These are phyloP conservation scores for Dinocampus coccinellae DNA, from an alignment of 2,888 invertebrate species.

Conservation along the genomic window DNA sequence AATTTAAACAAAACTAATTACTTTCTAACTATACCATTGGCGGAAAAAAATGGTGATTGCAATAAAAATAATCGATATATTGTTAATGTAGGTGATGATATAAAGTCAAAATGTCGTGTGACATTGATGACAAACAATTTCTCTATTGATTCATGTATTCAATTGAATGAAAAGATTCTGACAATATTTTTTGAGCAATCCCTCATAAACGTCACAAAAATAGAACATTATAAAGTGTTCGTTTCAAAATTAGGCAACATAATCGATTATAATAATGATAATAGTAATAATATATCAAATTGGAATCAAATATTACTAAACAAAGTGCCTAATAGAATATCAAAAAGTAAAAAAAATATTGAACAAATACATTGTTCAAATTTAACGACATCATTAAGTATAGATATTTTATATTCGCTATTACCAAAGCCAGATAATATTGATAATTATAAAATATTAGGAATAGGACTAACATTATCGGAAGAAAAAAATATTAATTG, in stretches of 20 bases:
- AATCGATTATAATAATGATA: conserved; percentile 59
- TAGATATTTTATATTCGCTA: conserved; percentile 59
- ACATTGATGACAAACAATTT: conserved; percentile 56
- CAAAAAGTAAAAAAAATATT: conserved; percentile 51
- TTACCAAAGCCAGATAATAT: conserved; percentile 56
- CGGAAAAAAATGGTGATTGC: conserved; percentile 57
- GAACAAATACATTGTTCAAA: conserved; percentile 59
- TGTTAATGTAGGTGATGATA: conserved; percentile 61
- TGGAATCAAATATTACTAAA: conserved; percentile 71
- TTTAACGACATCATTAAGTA: conserved; percentile 59
- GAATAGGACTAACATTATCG: conserved; percentile 56
- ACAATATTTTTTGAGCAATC: conserved; percentile 52
- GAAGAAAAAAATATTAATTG: conserved; percentile 56
- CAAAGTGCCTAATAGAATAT: conserved; percentile 56
- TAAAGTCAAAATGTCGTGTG: conserved; percentile 58
- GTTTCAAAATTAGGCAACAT: conserved; percentile 72
- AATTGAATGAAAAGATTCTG: conserved; percentile 61
- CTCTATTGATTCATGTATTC: conserved; percentile 55
- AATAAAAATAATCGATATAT: conserved; percentile 48
- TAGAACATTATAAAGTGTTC: conserved; percentile 55
- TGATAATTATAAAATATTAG: conserved; percentile 59
- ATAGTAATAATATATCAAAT: conserved; percentile 62
- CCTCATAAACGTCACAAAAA: conserved; percentile 57
- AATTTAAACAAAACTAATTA: conserved; percentile 50
- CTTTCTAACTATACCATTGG: conserved; percentile 61